These are phyloP conservation scores for Drosophila parvula DNA, from an alignment of 1,140 invertebrate genomes.

Conservation along the genomic window DNA sequence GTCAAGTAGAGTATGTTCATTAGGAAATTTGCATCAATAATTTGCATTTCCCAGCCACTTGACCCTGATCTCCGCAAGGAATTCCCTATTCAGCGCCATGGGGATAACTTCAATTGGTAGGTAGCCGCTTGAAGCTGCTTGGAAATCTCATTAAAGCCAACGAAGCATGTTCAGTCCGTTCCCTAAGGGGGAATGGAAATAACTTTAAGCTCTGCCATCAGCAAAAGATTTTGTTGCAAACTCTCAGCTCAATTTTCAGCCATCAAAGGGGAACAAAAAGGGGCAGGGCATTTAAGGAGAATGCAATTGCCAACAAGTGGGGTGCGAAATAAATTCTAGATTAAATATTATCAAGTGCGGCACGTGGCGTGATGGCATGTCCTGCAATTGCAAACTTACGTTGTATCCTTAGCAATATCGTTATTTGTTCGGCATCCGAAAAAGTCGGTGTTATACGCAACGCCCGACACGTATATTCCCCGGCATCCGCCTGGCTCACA, in stretches of 20 bases:
- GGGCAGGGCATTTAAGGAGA: conserved; percentile 8
- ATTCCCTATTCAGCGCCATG: conserved; percentile 12
- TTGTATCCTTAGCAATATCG: conserved; percentile 85
- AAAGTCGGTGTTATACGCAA: conserved; percentile 84
- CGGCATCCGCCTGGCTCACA: conserved; percentile 85
- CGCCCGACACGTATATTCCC: conserved; percentile 85
- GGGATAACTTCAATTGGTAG: conserved; percentile 39
- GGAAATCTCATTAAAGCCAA: conserved; percentile 59
- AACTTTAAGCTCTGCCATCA: conserved; percentile 58
- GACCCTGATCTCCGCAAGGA: conserved; percentile 46
- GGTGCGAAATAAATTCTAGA: conserved; percentile 59
- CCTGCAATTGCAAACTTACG: conserved; percentile 84
- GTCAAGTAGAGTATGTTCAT: conserved; percentile 45
- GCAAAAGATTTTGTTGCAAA: conserved; percentile 56
- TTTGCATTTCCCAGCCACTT: conserved; percentile 56
- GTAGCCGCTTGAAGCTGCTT: conserved; percentile 13
- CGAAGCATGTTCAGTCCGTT: conserved; percentile 42
- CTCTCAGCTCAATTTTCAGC: conserved; percentile 20
- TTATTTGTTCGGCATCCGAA: conserved; percentile 84
- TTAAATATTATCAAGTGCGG: conserved; percentile 61
- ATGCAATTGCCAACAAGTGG: conserved; percentile 60
- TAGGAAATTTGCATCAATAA: conserved; percentile 60
- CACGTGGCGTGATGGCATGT: conserved; percentile 30
- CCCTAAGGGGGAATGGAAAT: conserved; percentile 14
- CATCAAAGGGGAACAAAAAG: conserved; percentile 2